These are phyloP conservation scores for Tringa solitaria DNA, from an alignment of 2,113 vertebrate genomes.

Conservation along the genomic window DNA sequence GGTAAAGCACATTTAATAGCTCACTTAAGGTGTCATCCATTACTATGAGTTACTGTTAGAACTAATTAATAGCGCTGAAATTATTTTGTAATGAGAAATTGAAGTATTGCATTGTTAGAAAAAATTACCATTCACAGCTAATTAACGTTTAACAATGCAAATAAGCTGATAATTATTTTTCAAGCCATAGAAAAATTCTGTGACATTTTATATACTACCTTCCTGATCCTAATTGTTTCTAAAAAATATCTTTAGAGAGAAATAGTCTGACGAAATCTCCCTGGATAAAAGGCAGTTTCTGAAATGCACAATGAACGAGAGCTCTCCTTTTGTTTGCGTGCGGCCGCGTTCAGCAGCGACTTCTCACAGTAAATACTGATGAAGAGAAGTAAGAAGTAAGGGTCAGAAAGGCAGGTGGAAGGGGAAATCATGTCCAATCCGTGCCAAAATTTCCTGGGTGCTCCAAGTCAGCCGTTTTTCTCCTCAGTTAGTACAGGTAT, in stretches of 20 bases:
- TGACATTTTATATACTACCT: slow-evolving; percentile 48
- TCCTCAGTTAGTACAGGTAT: not conserved
- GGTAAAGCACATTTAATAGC: slow-evolving; percentile 62
- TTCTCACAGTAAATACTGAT: not conserved
- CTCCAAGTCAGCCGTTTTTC: not conserved
- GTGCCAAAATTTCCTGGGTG: not conserved
- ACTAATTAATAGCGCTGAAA: slow-evolving; percentile 68
- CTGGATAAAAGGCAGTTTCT: not conserved
- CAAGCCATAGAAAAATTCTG: slow-evolving; percentile 51
- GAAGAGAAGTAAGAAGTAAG: not conserved
- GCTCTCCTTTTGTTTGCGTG: not conserved
- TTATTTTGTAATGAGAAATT: slow-evolving; percentile 70
- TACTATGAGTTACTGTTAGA: slow-evolving; percentile 69
- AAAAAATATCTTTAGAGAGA: slow-evolving; percentile 37
- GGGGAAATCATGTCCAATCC: not conserved
- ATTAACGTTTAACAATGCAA: slow-evolving; percentile 54
- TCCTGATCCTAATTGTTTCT: slow-evolving; percentile 56
- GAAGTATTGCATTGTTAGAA: slow-evolving; percentile 37
- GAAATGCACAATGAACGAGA: not conserved
- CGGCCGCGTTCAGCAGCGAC: fast-evolving
- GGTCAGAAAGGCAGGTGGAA: not conserved
- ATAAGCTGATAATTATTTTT: slow-evolving; percentile 57
- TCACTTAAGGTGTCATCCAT: slow-evolving; percentile 71
- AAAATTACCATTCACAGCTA: slow-evolving; percentile 48
- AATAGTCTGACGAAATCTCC: not conserved